Evolutionary conservation across 2,113 vertebrate species (phyloP), one percentile per base, ranked within the genome.

Genomic region (Neofelis nebulosa): DNA sequence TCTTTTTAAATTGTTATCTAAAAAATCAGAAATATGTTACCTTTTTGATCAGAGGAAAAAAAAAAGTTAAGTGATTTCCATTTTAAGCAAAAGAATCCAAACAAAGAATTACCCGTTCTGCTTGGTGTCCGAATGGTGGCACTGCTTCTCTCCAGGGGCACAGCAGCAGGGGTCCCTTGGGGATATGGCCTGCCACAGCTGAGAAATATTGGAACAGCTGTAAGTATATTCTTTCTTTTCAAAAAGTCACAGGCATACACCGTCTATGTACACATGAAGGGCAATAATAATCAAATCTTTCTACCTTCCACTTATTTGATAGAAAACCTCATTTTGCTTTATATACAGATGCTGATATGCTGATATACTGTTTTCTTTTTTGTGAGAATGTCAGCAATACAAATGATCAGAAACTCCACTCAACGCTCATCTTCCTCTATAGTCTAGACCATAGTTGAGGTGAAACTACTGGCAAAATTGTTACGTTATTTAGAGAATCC

Each of bases 111-210:
- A 99, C 99, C 99, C 98, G 99, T 98, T 96, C 99, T 99, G 97
- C 98, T 99, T 87, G 98, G 97, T 63, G 99, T 98, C 95, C 81
- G 97, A 76, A 97, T 90, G 36, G 96, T 92, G 36, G 92, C 38
- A 23, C 99, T 98, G 57, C 98, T 98, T 97, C 99, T 99, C 69
- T 99, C 99, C 97, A 99, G 92, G 15, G 98, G 98, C 55, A 99
- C 99, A 29, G 99, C 99, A 2, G 98, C 98, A 55, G 99, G 98
- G 96, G 98, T 99, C 96, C 98, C 98, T 98, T 98, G 99, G 97
- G 99, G 99, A 98, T 99, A 99, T 0, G 99, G 99, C 97, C 99
- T 98, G 98, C 99, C 99, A 98, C 99, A 99, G 98, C 99, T 99
- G 97, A 69, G 98, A 98, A n/a, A 98, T 19, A 97, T 38, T 31